Evolutionary conservation across 2,797 vertebrate species (phyloP), one percentile per base, ranked within the genome.

Genomic region (Anguilla obscura): DNA sequence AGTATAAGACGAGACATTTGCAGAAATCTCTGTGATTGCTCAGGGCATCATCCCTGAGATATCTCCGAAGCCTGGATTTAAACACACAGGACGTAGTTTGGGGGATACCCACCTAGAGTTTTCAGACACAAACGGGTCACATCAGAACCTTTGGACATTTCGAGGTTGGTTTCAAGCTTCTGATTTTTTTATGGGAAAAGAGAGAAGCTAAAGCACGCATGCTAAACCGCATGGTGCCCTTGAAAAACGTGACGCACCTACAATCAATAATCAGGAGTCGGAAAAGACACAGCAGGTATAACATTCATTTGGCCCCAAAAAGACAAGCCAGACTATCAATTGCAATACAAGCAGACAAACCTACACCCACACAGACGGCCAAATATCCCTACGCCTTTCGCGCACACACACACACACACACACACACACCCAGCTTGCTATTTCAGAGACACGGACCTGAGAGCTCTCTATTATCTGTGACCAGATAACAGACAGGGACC

Each of bases 401-500:
- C 74, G 1, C 33, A 0, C 74, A 16, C 3, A 40, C 30, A 79
- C 74, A 79, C 33, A n/a, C 79, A 27, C 18, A 79, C 74, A 79
- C 12, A 21, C 36, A 79, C 33, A 79, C 16, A 40, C 18, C 16
- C 71, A 33, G 30, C 2, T n/a, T 21, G 18, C 58, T 95, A 92
- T 93, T 92, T 86, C 89, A 66, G 92, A 94, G 92, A 89, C 91
- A 90, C 89, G 18, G 91, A 89, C 69, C 69, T 88, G 91, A 86
- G 89, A 92, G 85, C 30, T 94, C 93, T 93, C 93, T 87, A 89
- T 60, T 91, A 94, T 45, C 90, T 91, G 48, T 90, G 90, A 92
- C 90, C 1, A 90, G 91, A 90, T 95, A 95, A 94, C 92, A 93
- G 90, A 91, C 92, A 92, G 90, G 91, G 94, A 93, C 86, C 69